phyloP scores from a whole-genome alignment of 2,888 invertebrate species.

The Oxyscelio sp. region DNA sequence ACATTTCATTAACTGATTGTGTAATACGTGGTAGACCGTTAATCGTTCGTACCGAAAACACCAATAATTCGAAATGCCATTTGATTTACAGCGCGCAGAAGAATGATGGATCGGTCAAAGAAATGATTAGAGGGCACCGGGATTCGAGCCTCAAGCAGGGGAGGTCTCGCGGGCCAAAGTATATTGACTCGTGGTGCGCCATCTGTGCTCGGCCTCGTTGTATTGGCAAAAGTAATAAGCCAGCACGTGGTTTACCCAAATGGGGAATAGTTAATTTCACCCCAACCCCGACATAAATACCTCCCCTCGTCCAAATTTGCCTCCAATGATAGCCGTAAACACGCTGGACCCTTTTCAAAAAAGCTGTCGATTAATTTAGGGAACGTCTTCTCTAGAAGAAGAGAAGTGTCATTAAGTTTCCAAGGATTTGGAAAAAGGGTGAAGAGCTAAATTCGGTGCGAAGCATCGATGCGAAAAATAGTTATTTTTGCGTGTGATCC shows the following conservation, averaged over 20 bases:
- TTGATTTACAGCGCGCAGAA: conserved; percentile 34
- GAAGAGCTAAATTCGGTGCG: conserved; percentile 8
- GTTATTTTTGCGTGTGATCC: conserved; percentile 69
- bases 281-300: conserved; percentile 46
- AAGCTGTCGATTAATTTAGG: conserved; percentile 20
- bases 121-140: conserved; percentile 30
- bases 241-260: conserved; percentile 82
- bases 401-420: background rate
- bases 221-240: conserved; percentile 87
- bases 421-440: conserved; percentile 37
- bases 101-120: conserved; percentile 52
- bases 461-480: conserved; percentile 48
- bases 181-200: conserved; percentile 86
- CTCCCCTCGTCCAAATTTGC: background rate
- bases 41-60: conserved; percentile 6
- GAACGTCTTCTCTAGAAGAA: background rate
- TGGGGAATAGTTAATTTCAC: conserved; percentile 84
- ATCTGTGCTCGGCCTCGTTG: conserved; percentile 81
- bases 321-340: background rate
- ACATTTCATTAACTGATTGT: conserved; percentile 38
- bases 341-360: conserved; percentile 20
- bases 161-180: conserved; percentile 81
- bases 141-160: conserved; percentile 39
- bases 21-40: conserved; percentile 20
- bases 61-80: conserved; percentile 1